Evolutionary conservation across 1,140 invertebrate species (phyloP).

Genomic region (Polyergus mexicanus): DNA sequence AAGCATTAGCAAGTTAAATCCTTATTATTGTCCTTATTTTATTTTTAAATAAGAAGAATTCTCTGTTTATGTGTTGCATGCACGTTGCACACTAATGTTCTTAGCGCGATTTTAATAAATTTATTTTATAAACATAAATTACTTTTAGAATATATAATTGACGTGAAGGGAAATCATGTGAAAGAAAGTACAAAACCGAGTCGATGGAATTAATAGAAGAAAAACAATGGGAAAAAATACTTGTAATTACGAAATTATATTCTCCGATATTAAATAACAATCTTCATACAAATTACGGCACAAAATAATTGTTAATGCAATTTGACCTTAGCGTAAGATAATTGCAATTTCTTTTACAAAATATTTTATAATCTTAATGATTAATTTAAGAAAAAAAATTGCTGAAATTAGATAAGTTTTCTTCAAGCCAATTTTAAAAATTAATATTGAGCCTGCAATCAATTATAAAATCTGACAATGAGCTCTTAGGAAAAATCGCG

Average conservation of each 20-base stretch:
- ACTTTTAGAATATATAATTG: neutral
- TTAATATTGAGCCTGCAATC: neutral
- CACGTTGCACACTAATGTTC: neutral
- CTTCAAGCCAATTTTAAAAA: neutral
- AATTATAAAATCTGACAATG: conserved; percentile 31
- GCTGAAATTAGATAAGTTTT: neutral
- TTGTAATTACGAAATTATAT: neutral
- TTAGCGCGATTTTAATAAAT: neutral
- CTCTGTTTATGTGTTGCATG: neutral
- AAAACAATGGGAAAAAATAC: neutral
- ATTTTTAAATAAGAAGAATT: neutral
- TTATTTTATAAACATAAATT: neutral
- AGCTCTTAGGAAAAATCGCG: neutral
- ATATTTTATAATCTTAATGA: neutral
- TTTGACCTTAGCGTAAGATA: neutral
- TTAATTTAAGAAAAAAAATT: conserved; percentile 8
- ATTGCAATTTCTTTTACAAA: neutral
- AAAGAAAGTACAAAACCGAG: neutral
- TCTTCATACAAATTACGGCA: neutral
- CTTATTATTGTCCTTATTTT: neutral
- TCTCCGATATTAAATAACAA: neutral
- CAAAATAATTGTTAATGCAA: neutral
- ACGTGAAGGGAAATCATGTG: neutral
- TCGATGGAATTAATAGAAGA: conserved; percentile 7
- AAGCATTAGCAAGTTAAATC: neutral